These are phyloP conservation scores for Chaetogeoica ovagalla DNA, from an alignment of 2,888 invertebrate species.

Conservation along the genomic window DNA sequence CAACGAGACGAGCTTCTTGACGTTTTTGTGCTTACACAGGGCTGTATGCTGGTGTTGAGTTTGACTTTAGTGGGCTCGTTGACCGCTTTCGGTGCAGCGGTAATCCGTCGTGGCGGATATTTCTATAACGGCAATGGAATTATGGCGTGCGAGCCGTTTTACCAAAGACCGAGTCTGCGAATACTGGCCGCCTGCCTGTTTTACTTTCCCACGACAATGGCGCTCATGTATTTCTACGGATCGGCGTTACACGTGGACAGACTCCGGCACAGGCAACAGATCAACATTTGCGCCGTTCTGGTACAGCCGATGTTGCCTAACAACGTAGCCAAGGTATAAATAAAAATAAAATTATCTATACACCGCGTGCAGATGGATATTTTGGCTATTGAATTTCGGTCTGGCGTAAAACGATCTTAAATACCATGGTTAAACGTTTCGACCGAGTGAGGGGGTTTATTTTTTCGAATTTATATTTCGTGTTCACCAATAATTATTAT, in stretches of 20 bases:
- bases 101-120: slow-evolving; percentile 82
- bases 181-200: slow-evolving; percentile 84
- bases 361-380: no score
- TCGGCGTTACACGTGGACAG: slow-evolving; percentile 88
- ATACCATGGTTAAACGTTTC: no score
- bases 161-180: slow-evolving; percentile 73
- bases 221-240: slow-evolving; percentile 88
- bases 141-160: slow-evolving; percentile 86
- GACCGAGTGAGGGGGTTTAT: no score
- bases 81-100: slow-evolving; percentile 79
- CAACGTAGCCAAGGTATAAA: slow-evolving; percentile 28
- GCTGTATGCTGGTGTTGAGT: slow-evolving; percentile 82
- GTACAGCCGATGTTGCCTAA: slow-evolving; percentile 43
- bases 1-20: slow-evolving; percentile 15
- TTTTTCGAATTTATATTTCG: no score
- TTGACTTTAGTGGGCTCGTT: slow-evolving; percentile 81
- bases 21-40: slow-evolving; percentile 67
- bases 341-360: no score
- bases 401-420: no score
- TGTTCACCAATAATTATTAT: no score
- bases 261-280: slow-evolving; percentile 66
- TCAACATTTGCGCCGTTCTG: slow-evolving; percentile 42
- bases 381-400: no score
- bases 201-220: slow-evolving; percentile 89
- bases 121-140: slow-evolving; percentile 85